These are phyloP conservation scores for Anticlea derivata DNA, from an alignment of 2,888 invertebrate species.

Conservation along the genomic window DNA sequence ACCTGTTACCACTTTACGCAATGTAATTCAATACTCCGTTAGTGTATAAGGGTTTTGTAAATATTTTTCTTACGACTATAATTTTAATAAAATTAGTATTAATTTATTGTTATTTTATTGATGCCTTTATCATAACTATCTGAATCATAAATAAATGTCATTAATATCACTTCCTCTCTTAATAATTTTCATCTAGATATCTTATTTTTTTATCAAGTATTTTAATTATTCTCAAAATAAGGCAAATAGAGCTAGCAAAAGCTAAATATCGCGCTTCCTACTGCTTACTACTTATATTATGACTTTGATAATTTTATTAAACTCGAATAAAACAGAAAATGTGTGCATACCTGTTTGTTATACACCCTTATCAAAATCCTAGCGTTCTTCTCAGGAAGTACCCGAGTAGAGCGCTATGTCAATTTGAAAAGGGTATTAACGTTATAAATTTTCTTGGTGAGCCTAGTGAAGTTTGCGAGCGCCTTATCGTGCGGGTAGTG, in stretches of 20 bases:
- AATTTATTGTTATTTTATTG: constrained; percentile 46
- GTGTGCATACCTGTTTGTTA: too few species aligned
- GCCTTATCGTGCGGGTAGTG: constrained; percentile 69
- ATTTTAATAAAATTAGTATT: constrained; percentile 56
- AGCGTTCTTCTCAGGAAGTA: background rate
- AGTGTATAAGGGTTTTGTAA: constrained; percentile 72
- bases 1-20: constrained; percentile 69
- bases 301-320: too few species aligned
- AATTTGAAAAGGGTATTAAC: constrained; percentile 58
- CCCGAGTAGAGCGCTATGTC: constrained; percentile 13
- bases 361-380: constrained; percentile 4
- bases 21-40: constrained; percentile 78
- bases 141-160: background rate
- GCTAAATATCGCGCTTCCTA: too few species aligned
- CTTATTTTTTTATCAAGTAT: too few species aligned
- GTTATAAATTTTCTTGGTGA: constrained; percentile 71
- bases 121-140: background rate
- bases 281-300: too few species aligned
- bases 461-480: constrained; percentile 67
- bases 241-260: too few species aligned
- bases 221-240: too few species aligned
- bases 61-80: constrained; percentile 61
- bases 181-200: too few species aligned
- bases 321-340: too few species aligned
- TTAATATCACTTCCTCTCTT: too few species aligned